Evolutionary conservation across 2,888 invertebrate species (phyloP).

Genomic region (Thera britannica): DNA sequence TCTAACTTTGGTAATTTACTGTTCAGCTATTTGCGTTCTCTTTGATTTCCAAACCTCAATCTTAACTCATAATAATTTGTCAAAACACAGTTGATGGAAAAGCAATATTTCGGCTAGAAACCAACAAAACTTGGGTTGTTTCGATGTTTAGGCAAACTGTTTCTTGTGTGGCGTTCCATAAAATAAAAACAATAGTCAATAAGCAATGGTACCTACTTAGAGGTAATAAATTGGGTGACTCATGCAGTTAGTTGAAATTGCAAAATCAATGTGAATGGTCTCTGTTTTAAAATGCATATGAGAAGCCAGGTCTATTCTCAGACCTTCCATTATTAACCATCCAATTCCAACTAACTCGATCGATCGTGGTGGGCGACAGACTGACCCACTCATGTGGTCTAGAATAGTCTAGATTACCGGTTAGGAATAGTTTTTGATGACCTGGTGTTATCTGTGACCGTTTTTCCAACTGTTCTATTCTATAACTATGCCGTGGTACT

Average conservation of each 20-base stretch:
- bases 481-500: too few relatives aligned
- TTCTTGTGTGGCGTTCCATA: too few relatives aligned
- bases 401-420: not conserved
- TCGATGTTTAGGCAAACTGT: too few relatives aligned
- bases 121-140: too few relatives aligned
- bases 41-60: constrained; percentile 21
- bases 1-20: constrained; percentile 25
- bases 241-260: too few relatives aligned
- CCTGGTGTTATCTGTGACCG: not conserved
- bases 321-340: not conserved
- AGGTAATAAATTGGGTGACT: too few relatives aligned
- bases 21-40: constrained; percentile 17
- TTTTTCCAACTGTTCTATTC: too few relatives aligned
- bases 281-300: not conserved
- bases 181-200: too few relatives aligned
- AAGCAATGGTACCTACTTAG: too few relatives aligned
- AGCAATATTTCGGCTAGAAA: not conserved
- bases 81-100: constrained; percentile 14
- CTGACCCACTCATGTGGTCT: constrained; percentile 18
- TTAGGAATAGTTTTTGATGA: too few relatives aligned
- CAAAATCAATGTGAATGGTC: not conserved
- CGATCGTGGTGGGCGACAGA: constrained; percentile 8
- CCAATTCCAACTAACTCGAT: constrained; percentile 8
- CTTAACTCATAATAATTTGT: constrained; percentile 5
- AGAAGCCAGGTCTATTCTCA: constrained; percentile 14